These are phyloP conservation scores for Hemicrepidius hirtus DNA, from an alignment of 2,888 invertebrate genomes.

Conservation along the genomic window DNA sequence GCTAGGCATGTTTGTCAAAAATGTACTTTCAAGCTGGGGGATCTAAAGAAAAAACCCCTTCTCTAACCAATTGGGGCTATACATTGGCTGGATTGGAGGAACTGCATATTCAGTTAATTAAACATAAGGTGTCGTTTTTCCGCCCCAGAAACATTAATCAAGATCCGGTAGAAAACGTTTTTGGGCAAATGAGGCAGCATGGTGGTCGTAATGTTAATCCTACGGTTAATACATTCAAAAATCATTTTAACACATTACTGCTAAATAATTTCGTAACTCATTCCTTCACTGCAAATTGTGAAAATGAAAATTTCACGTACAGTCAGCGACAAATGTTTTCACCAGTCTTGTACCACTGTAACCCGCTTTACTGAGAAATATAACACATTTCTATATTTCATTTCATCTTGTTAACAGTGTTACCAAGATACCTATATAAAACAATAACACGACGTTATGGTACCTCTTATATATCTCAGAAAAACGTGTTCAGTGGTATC, in stretches of 20 bases:
- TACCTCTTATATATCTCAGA: too few species aligned
- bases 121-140: too few species aligned
- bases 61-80: not conserved
- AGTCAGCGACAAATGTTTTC: too few species aligned
- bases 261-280: not conserved
- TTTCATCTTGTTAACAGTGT: too few species aligned
- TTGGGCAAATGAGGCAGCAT: not conserved
- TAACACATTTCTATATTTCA: too few species aligned
- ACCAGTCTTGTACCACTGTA: too few species aligned
- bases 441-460: too few species aligned
- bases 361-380: too few species aligned
- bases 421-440: too few species aligned
- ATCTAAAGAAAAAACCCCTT: not conserved
- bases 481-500: too few species aligned
- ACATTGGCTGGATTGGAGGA: constrained; percentile 1
- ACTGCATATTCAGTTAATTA: not conserved
- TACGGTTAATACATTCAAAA: not conserved
- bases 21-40: not conserved
- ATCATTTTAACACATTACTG: not conserved
- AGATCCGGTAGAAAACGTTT: not conserved
- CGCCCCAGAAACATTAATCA: not conserved
- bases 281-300: not conserved
- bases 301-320: too few species aligned
- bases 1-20: not conserved
- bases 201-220: not conserved